Conservation (phyloP, 2,113 vertebrate genomes). For the Rostratula benghalensis region DNA sequence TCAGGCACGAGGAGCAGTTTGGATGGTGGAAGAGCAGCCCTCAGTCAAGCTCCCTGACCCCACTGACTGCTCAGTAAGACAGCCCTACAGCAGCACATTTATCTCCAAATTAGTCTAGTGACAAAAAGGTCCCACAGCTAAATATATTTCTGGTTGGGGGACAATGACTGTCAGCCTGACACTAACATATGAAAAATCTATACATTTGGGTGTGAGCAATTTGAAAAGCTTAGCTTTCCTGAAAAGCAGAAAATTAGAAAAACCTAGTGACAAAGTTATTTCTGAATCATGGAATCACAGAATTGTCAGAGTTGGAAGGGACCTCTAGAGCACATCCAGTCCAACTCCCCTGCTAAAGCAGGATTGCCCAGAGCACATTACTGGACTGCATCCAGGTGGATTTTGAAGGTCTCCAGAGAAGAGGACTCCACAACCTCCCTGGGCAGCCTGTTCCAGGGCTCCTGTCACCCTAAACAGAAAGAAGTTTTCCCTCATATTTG, state of each 20-base stretch:
- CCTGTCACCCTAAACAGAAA: too few species aligned
- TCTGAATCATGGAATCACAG: not conserved
- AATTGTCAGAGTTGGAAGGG: too few species aligned
- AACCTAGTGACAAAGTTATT: not conserved
- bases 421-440: too few species aligned
- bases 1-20: not conserved
- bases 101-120: not conserved
- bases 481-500: too few species aligned
- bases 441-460: too few species aligned
- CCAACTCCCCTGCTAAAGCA: too few species aligned
- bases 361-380: too few species aligned
- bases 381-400: too few species aligned
- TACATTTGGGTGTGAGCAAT: not conserved
- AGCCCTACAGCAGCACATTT: accelerated
- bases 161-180: not conserved
- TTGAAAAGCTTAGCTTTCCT: not conserved
- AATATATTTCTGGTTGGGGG: not conserved
- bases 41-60: not conserved
- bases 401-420: too few species aligned
- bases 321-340: too few species aligned
- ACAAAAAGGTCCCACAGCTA: not conserved
- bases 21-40: too few species aligned
- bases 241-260: not conserved
- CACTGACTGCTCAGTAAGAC: not conserved
- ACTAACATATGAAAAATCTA: not conserved